Percentiles rank a stretch among this genome's conserved stretches.
Conservation (phyloP, 2,888 invertebrate genomes). For the Barypeithes pellucidus region DNA sequence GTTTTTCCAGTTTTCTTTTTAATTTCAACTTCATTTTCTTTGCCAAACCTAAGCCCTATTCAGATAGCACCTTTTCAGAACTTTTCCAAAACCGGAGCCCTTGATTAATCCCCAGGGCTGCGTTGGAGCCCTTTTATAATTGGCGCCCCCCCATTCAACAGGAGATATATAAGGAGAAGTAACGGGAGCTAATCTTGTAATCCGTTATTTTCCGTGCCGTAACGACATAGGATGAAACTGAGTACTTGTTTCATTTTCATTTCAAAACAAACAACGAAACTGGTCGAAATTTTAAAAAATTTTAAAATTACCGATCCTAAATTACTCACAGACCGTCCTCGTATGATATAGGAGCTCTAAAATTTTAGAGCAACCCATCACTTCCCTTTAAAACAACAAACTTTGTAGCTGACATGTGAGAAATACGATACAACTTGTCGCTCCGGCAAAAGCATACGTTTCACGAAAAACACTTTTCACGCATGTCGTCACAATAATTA, state of each 20-base stretch:
- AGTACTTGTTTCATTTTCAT: slow-evolving; percentile 24
- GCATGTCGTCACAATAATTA: slow-evolving; percentile 57
- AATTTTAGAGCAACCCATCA: background rate
- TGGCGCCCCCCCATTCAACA: slow-evolving; percentile 36
- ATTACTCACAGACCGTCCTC: no score
- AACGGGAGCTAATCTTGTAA: slow-evolving; percentile 28
- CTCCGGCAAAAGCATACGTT: slow-evolving; percentile 30
- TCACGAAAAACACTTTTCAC: slow-evolving; percentile 56
- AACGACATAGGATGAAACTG: slow-evolving; percentile 9
- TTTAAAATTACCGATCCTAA: no score
- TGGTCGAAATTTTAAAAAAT: no score
- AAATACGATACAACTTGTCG: slow-evolving; percentile 35
- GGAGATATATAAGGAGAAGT: slow-evolving; percentile 26
- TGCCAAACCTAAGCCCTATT: slow-evolving; percentile 2
- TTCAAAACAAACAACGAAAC: no score
- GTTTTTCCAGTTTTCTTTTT: slow-evolving; percentile 12
- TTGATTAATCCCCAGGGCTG: slow-evolving; percentile 33
- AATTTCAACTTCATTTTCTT: slow-evolving; percentile 23
- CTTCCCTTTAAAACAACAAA: slow-evolving; percentile 12
- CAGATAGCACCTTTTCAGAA: slow-evolving; percentile 22
- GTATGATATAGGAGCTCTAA: no score
- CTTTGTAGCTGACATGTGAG: slow-evolving; percentile 41
- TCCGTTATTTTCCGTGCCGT: slow-evolving; percentile 25
- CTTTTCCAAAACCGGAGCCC: slow-evolving; percentile 15
- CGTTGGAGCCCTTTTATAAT: slow-evolving; percentile 26